These are phyloP conservation scores for Zaprionus tsacasi DNA, from an alignment of 1,140 invertebrate species.

Conservation along the genomic window DNA sequence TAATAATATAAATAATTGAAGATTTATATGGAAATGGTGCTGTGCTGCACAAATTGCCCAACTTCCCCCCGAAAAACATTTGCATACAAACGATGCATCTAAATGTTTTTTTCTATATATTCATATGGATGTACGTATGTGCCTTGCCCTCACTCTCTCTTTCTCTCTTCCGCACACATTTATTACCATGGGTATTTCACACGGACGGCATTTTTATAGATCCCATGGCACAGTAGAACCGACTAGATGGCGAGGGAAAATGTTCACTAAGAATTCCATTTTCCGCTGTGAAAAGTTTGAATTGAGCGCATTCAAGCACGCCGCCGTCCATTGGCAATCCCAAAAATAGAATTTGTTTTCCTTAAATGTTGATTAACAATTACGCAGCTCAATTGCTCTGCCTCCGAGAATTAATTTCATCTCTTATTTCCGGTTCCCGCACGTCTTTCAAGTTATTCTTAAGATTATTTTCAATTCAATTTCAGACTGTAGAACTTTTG, in stretches of 20 bases:
- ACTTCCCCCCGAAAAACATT: constrained; percentile 12
- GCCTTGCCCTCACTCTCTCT: background rate
- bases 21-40: constrained; percentile 46
- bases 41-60: constrained; percentile 46
- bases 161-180: constrained; percentile 1
- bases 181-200: constrained; percentile 44
- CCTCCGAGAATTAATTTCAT: background rate
- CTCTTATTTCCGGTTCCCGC: background rate
- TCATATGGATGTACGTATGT: background rate
- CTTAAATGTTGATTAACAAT: constrained; percentile 1
- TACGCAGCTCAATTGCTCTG: background rate
- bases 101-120: constrained; percentile 17
- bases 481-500: background rate
- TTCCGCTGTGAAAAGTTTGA: constrained; percentile 6
- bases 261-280: constrained; percentile 10
- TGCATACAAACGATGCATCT: constrained; percentile 49
- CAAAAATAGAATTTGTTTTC: background rate
- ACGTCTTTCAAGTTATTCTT: background rate
- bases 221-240: constrained; percentile 47
- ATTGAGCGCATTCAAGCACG: background rate
- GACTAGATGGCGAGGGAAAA: constrained; percentile 10
- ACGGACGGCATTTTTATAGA: constrained; percentile 37
- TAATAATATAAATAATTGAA: constrained; percentile 42
- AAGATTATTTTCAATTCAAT: background rate
- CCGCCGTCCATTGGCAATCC: background rate